A percentile compares a stretch with the other conserved stretches of the same genome.
Conservation (phyloP, 2,888 invertebrate genomes). For the Protodeltote pygarga region DNA sequence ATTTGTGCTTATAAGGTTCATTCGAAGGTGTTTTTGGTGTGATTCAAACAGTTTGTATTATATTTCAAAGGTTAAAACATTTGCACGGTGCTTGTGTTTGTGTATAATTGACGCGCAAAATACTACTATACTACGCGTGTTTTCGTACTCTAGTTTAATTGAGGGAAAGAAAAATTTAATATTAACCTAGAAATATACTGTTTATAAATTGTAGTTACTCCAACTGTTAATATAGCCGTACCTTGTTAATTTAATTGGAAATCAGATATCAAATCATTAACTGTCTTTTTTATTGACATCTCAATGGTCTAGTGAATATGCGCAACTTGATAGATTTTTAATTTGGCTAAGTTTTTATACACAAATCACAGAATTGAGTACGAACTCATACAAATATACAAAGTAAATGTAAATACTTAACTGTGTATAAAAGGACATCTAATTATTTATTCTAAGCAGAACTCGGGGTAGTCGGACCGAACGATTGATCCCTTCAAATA, state of each 20-base stretch:
- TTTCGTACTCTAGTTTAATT: background rate
- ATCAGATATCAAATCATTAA: conserved; percentile 34
- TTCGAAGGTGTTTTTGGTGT: too few species aligned
- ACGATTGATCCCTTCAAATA: conserved; percentile 18
- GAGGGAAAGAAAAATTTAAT: background rate
- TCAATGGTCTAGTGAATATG: conserved; percentile 35
- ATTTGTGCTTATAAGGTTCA: too few species aligned
- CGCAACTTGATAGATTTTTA: conserved; percentile 19
- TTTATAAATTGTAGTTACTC: conserved; percentile 25
- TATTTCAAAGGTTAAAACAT: too few species aligned
- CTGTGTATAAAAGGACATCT: conserved; percentile 16
- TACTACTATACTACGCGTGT: background rate
- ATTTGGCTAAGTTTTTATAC: background rate
- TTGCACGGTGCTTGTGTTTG: too few species aligned
- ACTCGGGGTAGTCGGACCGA: background rate
- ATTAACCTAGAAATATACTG: conserved; percentile 1
- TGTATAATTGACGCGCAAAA: too few species aligned
- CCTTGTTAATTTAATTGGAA: conserved; percentile 42
- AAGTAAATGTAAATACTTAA: too few species aligned
- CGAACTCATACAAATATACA: too few species aligned
- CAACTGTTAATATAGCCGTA: conserved; percentile 42
- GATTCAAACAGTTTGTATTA: too few species aligned
- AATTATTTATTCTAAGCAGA: conserved; percentile 23
- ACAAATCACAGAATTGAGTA: too few species aligned
- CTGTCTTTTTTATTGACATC: conserved; percentile 28